Conservation (phyloP, 2,888 invertebrate genomes). For the Empis livida region DNA sequence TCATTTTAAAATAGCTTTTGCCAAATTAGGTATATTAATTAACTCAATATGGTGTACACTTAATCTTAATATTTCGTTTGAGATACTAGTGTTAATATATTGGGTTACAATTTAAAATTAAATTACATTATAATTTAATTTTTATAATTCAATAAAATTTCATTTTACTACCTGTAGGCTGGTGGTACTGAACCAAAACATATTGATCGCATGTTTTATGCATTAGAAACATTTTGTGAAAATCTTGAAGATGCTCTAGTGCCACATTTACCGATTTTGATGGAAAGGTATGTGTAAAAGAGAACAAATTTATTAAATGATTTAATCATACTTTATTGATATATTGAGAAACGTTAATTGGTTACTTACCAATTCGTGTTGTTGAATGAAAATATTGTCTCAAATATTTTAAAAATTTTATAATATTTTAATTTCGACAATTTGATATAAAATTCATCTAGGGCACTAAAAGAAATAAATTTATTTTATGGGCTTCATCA, state of each 20-base stretch:
- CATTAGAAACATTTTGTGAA: slow-evolving; percentile 66
- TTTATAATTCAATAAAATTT: neutral
- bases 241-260: slow-evolving; percentile 58
- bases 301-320: too few relatives aligned
- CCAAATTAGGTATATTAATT: slow-evolving; percentile 17
- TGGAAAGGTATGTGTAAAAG: slow-evolving; percentile 41
- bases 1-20: slow-evolving; percentile 13
- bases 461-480: too few relatives aligned
- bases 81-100: slow-evolving; percentile 21
- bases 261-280: slow-evolving; percentile 56
- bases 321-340: too few relatives aligned
- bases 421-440: too few relatives aligned
- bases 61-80: neutral
- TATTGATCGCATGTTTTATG: slow-evolving; percentile 62
- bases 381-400: too few relatives aligned
- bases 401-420: too few relatives aligned
- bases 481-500: too few relatives aligned
- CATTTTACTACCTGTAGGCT: slow-evolving; percentile 23
- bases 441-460: too few relatives aligned
- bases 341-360: too few relatives aligned
- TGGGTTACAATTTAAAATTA: slow-evolving; percentile 15
- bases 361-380: too few relatives aligned
- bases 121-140: neutral
- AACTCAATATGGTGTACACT: slow-evolving; percentile 16
- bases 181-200: slow-evolving; percentile 48